Base-by-base conservation (phyloP, 1,140 invertebrate genomes). In the Drosophila dunni region DNA sequence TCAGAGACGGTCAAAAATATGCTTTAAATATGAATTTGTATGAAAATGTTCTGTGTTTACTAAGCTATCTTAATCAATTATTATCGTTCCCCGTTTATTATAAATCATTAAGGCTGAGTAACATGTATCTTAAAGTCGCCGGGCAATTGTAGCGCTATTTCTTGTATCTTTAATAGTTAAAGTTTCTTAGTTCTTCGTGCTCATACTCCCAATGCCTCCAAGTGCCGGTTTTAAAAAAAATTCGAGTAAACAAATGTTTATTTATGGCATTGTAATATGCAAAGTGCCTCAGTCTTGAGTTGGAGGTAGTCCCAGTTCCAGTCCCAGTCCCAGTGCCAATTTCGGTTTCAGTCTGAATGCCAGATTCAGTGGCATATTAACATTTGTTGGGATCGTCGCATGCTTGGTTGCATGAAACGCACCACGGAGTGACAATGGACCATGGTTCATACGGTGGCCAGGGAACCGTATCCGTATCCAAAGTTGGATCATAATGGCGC, bases 371-470 rank as follows among this genome's bases (percentile, higher is more conserved):
- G n/a, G 20, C 24, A 44, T 42, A 58, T 67, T 58, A 58, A 58
- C 54, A 58, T 50, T 62, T 68, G 58, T 60, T 45, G 38, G 53
- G 29, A 48, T 66, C 58, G 57, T 73, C 62, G 69, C 74, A 76
- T 72, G 74, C 48, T 73, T 76, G 62, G 74, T 50, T 76, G 74
- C 69, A 76, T 76, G 74, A 38, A 76, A 76, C 74, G 74, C 74
- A 76, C 74, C 63, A 73, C 54, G 67, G 74, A 76, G 69, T 76
- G 74, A 76, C 74, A 76, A 76, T 76, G 69, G 74, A 34, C 64
- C 70, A 66, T 69, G 62, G 68, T 29, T 29, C 4, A 29, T 29
- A 64, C 65, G 73, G 44, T 58, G 46, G 42, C 62, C 63, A 67
- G 69, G 69, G 62, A 66, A 72, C 46, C 68, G 67, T 69, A 70